Evolutionary conservation across 1,140 invertebrate genomes (phyloP).

Genomic region (Ptiloglossa arizonensis): DNA sequence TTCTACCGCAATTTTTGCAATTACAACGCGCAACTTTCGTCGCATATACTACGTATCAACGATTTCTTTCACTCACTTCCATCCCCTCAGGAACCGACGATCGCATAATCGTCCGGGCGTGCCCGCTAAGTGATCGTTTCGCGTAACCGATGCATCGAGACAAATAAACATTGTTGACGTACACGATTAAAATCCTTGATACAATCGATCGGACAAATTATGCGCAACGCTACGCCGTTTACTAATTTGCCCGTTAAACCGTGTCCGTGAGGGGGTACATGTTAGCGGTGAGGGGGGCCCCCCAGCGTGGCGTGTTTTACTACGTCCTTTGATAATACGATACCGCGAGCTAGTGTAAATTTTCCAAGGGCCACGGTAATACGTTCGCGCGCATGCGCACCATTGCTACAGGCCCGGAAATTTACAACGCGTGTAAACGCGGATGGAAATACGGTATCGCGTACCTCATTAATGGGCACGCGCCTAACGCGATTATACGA

Average conservation of each 20-base stretch:
- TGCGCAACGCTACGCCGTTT: neutral
- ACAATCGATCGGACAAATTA: conserved; percentile 8
- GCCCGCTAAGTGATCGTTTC: neutral
- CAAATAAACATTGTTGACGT: conserved; percentile 15
- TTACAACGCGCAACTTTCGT: no score
- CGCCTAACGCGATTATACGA: conserved; percentile 24
- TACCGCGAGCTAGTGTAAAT: conserved; percentile 6
- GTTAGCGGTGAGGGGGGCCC: no score
- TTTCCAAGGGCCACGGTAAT: conserved; percentile 26
- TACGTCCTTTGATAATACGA: conserved; percentile 6
- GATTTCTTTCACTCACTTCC: no score
- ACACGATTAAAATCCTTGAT: conserved; percentile 17
- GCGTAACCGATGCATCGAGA: neutral
- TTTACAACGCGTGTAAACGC: conserved; percentile 34
- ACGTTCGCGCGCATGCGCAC: neutral
- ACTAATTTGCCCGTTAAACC: conserved; percentile 30
- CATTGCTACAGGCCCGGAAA: conserved; percentile 31
- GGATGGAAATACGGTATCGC: conserved; percentile 40
- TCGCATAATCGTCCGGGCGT: no score
- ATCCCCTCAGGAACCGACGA: no score
- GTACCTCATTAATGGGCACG: conserved; percentile 20
- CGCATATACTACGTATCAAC: no score
- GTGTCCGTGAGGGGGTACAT: neutral
- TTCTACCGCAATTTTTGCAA: no score
- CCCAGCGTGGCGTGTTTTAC: conserved; percentile 8